Evolutionary conservation across 2,888 invertebrate species (phyloP), one percentile per base, ranked within the genome.

Genomic region (Zhuqinia jingwanae): DNA sequence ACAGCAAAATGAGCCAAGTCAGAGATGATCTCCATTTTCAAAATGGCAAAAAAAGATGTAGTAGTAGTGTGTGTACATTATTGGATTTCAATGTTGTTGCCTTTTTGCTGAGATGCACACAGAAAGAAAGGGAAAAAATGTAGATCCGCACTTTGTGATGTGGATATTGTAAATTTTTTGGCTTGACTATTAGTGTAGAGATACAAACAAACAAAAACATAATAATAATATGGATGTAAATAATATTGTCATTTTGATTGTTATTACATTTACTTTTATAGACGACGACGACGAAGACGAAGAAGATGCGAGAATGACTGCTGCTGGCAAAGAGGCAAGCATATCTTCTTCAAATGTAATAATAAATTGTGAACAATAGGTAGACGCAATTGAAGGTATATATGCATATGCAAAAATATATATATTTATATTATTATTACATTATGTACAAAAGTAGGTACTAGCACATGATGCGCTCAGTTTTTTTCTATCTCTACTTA

Each of bases 211-310:
- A 3, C 36, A 36, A 36, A 36, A 36, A n/a, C 3, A 42, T 10
- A n/a, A 17, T 36, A 65, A 42, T 36, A 68, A 45, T 68, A 68
- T 22, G 70, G 22, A 53, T 73, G 73, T 73, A 73, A 73, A 73
- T 73, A 73, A 73, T 50, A 73, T 30, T 73, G 73, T 73, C 73
- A 73, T 50, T 73, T 73, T 53, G 47, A 73, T 73, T 50, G 73
- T 50, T 73, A 73, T 73, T 50, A 47, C 50, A 73, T 50, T 50
- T 73, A 73, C 73, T 73, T 73, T 73, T 73, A 73, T 73, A 73
- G 73, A 73, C 73, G 73, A 73, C 6, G 45, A 13, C 30, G n/a
- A 68, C 22, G 58, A 58, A 36, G 36, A 36, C 3, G 36, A 36
- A 58, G 58, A 58, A 68, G 20, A 68, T 45, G 68, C 22, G 42